Evolutionary conservation across 2,797 vertebrate genomes (phyloP), one percentile per base, ranked within the genome.

Genomic region (Lacerta viridis): DNA sequence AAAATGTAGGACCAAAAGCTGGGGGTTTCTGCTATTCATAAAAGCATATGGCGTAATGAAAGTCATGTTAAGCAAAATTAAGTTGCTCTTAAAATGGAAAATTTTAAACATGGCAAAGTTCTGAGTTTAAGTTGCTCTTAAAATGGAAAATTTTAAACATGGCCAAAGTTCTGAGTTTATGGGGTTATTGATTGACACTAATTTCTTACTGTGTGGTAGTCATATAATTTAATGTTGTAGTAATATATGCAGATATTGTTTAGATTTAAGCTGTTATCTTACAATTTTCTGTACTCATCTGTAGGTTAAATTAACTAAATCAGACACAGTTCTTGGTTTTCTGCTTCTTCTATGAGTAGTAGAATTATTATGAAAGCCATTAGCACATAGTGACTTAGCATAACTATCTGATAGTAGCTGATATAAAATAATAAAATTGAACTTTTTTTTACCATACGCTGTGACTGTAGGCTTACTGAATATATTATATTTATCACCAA

Each of bases 371-470:
- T 88, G 83, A 93, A 87, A 91, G 27, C 36, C 33, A 89, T 95
- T 93, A 95, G 83, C 69, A 33, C 84, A 85, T 84, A 93, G 43
- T 90, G 89, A 93, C 25, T 90, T 93, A 87, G 76, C 74, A 91
- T 92, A 92, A 79, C 91, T 93, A 33, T 84, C 86, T 78, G 23
- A 68, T 68, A 76, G 75, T 84, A 79, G 75, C 94, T 18, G 3
- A 84, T 89, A 94, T 92, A 84, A 91, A 85, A 61, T 91, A 86
- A 92, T 94, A 96, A 95, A 94, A 92, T 91, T 91, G 91, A 90
- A 92, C 95, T 95, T n/a, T 1, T 1, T 86, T 29, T 1, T 86
- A 79, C 78, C 90, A n/a, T 92, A 89, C 89, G 81, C 79, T 90
- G 68, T 92, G 46, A 95, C 81, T 90, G 86, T 84, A 85, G 75